Evolutionary conservation across 2,113 vertebrate genomes (phyloP).

Genomic region (Notiomystis cincta): DNA sequence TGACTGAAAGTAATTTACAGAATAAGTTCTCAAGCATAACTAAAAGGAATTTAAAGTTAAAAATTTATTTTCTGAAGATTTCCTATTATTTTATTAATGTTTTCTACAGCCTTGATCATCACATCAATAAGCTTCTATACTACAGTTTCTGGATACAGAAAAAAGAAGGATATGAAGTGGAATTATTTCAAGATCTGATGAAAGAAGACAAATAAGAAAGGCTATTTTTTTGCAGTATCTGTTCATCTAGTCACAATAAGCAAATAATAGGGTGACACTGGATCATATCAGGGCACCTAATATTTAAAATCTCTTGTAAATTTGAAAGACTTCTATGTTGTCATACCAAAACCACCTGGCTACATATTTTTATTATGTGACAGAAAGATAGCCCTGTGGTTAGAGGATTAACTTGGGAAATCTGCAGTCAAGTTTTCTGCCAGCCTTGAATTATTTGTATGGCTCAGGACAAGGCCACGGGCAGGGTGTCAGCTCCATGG

Average conservation of each 20-base stretch:
- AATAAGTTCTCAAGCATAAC: background rate
- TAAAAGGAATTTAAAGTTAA: background rate
- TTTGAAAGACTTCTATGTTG: background rate
- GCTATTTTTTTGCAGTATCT: background rate
- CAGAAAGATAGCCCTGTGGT: background rate
- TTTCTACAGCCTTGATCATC: background rate
- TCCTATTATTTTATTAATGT: background rate
- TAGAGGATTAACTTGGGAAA: background rate
- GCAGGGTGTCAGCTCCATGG: background rate
- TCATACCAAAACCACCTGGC: background rate
- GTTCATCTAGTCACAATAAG: background rate
- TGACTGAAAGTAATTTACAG: background rate
- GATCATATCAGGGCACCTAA: accelerated
- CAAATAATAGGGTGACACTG: background rate
- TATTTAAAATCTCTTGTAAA: background rate
- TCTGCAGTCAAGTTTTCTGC: background rate
- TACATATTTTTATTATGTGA: background rate
- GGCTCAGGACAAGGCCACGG: background rate
- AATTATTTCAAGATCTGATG: background rate
- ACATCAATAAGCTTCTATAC: background rate
- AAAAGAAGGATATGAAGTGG: background rate
- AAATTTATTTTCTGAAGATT: background rate
- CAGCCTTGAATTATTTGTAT: background rate
- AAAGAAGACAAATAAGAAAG: background rate
- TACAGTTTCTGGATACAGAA: background rate